Base-by-base conservation (phyloP, 2,888 invertebrate genomes). In the Cancer borealis region DNA sequence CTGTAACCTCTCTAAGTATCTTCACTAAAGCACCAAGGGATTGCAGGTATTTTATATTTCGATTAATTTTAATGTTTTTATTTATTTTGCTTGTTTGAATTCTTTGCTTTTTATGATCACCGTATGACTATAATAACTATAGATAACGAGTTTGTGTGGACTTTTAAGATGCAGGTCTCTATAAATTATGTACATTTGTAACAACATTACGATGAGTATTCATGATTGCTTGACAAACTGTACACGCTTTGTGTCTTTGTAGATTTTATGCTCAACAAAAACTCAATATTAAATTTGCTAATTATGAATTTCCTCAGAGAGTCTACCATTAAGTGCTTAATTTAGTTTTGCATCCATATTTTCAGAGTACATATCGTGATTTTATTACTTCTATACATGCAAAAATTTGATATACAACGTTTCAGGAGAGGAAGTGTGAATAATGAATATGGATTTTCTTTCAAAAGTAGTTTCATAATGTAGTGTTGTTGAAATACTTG, bases 91-190 rank as follows among this genome's bases (percentile, higher is more conserved):
- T 39, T 84, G 26, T 84, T 39, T 84, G 3, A 84, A 84, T 84
- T 30, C 2, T 84, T 84, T 30, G 84, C 84, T 84, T 84, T 26
- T 84, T 30, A 84, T 84, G 39, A 84, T 84, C 30, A 84, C 39
- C 39, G 4, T 84, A 84, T 84, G 30, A 84, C 30, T 84, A 30
- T 39, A 84, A 73, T 39, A 39, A 39, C 3, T 17, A 14, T 39
- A 84, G 84, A 84, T 39, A 39, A 39, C 12, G n/a, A 84, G 39
- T 84, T 3, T 84, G 84, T 84, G 14, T 84, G 39, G 39, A 84
- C 84, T 84, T 30, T 84, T 12, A 84, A 84, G 84, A 84, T 84
- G 84, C 39, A 84, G 84, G 84, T 84, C 73, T 73, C 73, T 26
- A 79, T 79, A 79, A 79, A 79, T 79, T 5, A 10, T 26, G 21